Conservation (phyloP, 2,888 invertebrate species). For the Plebejus anna region DNA sequence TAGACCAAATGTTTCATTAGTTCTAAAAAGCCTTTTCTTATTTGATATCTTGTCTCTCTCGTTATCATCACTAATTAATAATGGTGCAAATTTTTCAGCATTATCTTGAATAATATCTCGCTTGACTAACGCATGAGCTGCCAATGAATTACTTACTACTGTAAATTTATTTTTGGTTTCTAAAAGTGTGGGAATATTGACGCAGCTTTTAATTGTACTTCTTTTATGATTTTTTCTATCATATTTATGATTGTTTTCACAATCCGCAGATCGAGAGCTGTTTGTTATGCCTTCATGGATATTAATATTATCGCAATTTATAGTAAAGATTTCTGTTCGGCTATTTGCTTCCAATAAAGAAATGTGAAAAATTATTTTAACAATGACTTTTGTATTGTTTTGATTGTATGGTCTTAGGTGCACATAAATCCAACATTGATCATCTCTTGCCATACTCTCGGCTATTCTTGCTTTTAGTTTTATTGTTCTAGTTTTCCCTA, state of each 20-base stretch:
- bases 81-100: conserved; percentile 47
- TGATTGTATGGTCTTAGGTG: conserved; percentile 50
- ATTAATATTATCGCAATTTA: conserved; percentile 49
- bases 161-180: conserved; percentile 36
- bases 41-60: neutral
- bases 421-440: conserved; percentile 55
- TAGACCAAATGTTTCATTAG: conserved; percentile 29
- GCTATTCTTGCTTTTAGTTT: conserved; percentile 57
- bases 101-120: conserved; percentile 47
- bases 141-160: neutral
- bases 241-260: conserved; percentile 61
- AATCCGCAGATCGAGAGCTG: conserved; percentile 60
- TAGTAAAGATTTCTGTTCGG: conserved; percentile 38
- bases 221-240: conserved; percentile 49
- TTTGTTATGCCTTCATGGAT: conserved; percentile 54
- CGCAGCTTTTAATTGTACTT: conserved; percentile 48
- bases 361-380: conserved; percentile 61
- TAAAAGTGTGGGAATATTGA: conserved; percentile 47
- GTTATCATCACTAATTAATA: neutral
- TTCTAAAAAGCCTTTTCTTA: neutral
- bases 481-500: conserved; percentile 51
- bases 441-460: conserved; percentile 52
- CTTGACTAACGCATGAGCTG: conserved; percentile 42
- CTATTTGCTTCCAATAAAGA: conserved; percentile 40
- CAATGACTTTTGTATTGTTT: conserved; percentile 47